Evolutionary conservation across 2,113 vertebrate species (phyloP).

Genomic region (Brienomyrus brachyistius): DNA sequence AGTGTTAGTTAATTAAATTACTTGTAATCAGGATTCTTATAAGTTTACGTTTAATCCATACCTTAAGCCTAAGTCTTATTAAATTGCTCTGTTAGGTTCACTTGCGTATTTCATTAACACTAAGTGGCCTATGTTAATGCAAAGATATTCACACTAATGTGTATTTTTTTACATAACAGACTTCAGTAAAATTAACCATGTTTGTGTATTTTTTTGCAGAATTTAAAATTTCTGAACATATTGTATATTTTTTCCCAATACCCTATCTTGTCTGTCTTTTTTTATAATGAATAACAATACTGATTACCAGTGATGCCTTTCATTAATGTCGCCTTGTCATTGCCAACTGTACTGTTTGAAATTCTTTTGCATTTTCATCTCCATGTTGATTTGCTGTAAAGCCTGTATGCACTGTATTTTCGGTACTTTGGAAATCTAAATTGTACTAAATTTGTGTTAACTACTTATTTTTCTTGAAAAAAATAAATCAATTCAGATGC

Average conservation of each 20-base stretch:
- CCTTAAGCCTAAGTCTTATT: neutral
- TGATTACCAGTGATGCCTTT: conserved; percentile 9
- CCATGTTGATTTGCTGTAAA: conserved; percentile 4
- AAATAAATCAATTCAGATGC: neutral
- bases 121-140: neutral
- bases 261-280: neutral
- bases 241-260: neutral
- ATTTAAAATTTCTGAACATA: neutral
- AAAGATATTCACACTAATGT: neutral
- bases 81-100: neutral
- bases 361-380: conserved; percentile 4
- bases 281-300: neutral
- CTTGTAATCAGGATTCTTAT: neutral
- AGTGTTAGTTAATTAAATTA: neutral
- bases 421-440: conserved; percentile 11
- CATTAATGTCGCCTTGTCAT: conserved; percentile 8
- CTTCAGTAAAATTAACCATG: neutral
- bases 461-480: neutral
- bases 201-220: neutral
- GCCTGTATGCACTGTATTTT: conserved; percentile 21
- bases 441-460: conserved; percentile 8
- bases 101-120: neutral
- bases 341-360: neutral
- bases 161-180: neutral
- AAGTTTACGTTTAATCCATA: neutral